Evolutionary conservation across 2,113 vertebrate genomes (phyloP).

Genomic region (Asarcornis scutulata): DNA sequence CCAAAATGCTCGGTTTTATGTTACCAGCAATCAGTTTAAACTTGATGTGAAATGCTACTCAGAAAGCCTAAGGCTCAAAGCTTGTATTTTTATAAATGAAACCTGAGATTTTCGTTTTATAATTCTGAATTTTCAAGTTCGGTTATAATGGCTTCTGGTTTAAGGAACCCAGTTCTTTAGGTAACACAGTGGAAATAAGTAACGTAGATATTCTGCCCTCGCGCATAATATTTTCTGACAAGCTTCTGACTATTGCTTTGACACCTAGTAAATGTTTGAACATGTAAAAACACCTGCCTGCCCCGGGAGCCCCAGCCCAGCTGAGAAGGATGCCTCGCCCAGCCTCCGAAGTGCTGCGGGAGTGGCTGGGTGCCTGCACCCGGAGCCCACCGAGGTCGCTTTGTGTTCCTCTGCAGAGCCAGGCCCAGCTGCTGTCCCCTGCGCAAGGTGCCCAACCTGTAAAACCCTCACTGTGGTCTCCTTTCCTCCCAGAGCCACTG

Average conservation of each 20-base stretch:
- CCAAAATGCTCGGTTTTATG: not conserved
- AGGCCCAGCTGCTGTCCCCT: not conserved
- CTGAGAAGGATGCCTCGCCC: no score
- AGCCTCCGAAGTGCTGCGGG: no score
- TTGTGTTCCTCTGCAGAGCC: no score
- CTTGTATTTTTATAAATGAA: not conserved
- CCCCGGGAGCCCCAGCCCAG: not conserved
- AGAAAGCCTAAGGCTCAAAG: not conserved
- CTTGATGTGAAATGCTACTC: not conserved
- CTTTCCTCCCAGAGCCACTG: not conserved
- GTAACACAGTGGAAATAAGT: not conserved
- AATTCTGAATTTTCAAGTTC: not conserved
- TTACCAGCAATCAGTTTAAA: not conserved
- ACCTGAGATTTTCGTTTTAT: not conserved
- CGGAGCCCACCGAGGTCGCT: no score
- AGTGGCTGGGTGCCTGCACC: no score
- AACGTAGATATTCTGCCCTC: not conserved
- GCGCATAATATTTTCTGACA: not conserved
- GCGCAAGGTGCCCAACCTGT: not conserved
- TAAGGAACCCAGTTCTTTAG: not conserved
- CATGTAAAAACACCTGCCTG: fast-evolving
- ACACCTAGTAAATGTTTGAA: not conserved
- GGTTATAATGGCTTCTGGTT: not conserved
- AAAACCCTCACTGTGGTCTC: fast-evolving
- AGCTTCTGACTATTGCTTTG: not conserved